phyloP scores from a whole-genome alignment of 1,140 invertebrate species.

The Rhopalosiphum padi region DNA sequence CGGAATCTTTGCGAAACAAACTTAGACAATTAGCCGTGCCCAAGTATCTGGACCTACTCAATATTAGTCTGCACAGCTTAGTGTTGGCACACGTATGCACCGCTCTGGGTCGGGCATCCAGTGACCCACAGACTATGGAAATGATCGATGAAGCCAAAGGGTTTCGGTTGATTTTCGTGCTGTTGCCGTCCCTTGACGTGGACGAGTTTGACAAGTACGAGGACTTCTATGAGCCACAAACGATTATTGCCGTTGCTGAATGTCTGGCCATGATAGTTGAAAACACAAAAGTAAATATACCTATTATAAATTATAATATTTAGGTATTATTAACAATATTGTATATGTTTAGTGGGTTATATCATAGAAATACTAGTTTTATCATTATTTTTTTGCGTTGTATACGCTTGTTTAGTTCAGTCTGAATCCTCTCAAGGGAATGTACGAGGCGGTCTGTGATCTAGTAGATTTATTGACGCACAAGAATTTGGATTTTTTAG shows the following conservation, averaged over 20 bases:
- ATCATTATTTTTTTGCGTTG: neutral
- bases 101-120: neutral
- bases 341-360: neutral
- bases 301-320: too few species aligned
- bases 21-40: neutral
- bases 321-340: neutral
- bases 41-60: neutral
- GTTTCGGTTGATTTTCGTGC: neutral
- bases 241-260: neutral
- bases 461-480: conserved; percentile 28
- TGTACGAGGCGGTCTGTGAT: neutral
- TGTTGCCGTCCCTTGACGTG: neutral
- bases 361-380: neutral
- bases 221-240: neutral
- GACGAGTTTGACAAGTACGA: conserved; percentile 15
- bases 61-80: neutral
- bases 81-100: neutral
- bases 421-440: neutral
- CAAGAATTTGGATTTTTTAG: conserved; percentile 1
- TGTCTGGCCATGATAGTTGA: neutral
- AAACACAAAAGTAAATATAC: neutral
- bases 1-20: neutral
- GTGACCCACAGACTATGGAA: neutral
- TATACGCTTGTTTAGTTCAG: neutral
- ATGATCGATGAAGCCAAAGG: neutral